Evolutionary conservation across 2,888 invertebrate species (phyloP), one percentile per base, ranked within the genome.

Genomic region (Hofmannophila pseudospretella): DNA sequence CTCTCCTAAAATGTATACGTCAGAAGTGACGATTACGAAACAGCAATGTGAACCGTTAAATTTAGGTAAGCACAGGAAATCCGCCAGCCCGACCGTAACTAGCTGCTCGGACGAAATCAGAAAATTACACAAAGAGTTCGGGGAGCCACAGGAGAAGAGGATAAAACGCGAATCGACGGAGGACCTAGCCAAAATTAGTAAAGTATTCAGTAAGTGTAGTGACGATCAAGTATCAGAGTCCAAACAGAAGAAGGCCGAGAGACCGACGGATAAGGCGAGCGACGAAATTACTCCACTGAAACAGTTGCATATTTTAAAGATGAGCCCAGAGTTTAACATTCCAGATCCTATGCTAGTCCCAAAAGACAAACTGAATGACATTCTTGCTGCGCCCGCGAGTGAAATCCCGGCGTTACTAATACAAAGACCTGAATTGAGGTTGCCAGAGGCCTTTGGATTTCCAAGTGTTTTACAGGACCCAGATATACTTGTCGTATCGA

Each of bases 301-400:
- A 40, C 95, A 95, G 61, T 78, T 95, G 5, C 90, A 92, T 49
- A 88, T 91, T 59, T 80, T 95, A 13, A 88, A 93, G 42, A 85
- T 88, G 32, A 91, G 91, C 54, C 86, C 90, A 4, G 90, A 90
- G 47, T 89, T 92, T 58, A 90, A 91, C 65, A 90, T 95, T 61
- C 95, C 95, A 27, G 94, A 95, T 84, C 95, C 95, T 7, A 86
- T 95, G 55, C 72, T 95, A 42, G 91, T 95, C 44, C 95, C 95
- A 34, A 92, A 93, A 73, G 92, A 93, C 57, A 90, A 90, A 54
- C 74, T 95, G 32, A 91, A 91, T 34, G 89, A 89, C 11, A 90
- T 95, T 23, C 80, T 95, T 13, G 89, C 90, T 1, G 89, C 91
- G 3, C 95, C 95, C 0, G 93, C 90, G 1, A 89, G 88, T 34